Evolutionary conservation across 2,113 vertebrate genomes (phyloP), one percentile per base, ranked within the genome.

Genomic region (Sitta europaea): DNA sequence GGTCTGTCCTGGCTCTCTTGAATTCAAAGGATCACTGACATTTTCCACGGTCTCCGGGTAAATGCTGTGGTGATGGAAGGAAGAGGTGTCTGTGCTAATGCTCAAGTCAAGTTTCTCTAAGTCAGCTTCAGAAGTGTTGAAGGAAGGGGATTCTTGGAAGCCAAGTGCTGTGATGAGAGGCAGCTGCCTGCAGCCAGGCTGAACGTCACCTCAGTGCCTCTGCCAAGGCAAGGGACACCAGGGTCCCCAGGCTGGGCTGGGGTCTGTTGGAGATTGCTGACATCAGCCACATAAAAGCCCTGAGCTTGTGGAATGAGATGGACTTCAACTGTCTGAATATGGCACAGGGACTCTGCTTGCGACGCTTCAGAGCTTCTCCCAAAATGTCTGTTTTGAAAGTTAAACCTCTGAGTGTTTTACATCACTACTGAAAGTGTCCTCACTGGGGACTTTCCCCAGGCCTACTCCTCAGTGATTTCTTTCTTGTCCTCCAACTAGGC

Each of bases 401-500:
- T 76, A 86, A 90, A 95, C 63, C 61, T 80, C 75, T 58, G 36
- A 88, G 72, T 93, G 38, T 75, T 86, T 83, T 77, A 88, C 76
- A 81, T 94, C 68, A 88, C 8, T 33, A 76, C 80, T 40, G 81
- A 54, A 91, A 92, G 54, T 68, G 75, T 62, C 78, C 42, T 91
- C 77, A 14, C 38, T 84, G 70, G 91, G 53, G 83, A 86, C 76
- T 87, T 91, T 42, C 81, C 63, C 62, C 42, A 86, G 73, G 68
- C 62, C 57, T 77, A 14, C 28, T 93, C 90, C 88, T 87, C 57
- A 70, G 94, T 84, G 95, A 61, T 85, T 90, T 92, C 77, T 87
- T 96, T 91, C 83, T 85, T 91, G 77, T 82, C 84, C 83, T 92
- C 70, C 80, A 94, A 40, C 80, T 35, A 80, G 36, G 73, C 65